Conservation (phyloP, 2,113 vertebrate species). For the Galemys pyrenaicus region DNA sequence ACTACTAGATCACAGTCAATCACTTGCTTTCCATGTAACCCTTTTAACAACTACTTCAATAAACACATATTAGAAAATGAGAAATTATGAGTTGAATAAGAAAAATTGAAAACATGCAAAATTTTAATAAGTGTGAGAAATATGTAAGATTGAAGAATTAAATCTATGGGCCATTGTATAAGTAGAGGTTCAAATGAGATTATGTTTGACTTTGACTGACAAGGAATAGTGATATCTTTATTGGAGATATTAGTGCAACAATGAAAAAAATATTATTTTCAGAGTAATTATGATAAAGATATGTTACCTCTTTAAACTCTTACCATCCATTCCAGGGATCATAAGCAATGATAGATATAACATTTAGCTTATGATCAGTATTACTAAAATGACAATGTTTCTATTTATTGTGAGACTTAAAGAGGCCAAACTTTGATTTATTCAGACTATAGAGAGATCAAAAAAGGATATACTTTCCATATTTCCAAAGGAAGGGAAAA, state of each 20-base stretch:
- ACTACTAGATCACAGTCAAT: background rate
- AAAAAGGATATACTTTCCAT: background rate
- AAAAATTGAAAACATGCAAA: background rate
- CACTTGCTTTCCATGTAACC: too few relatives aligned
- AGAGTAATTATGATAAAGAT: background rate
- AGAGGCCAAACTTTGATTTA: background rate
- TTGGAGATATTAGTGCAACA: background rate
- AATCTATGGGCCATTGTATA: background rate
- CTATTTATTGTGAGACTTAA: background rate
- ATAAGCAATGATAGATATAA: background rate
- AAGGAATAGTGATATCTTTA: background rate
- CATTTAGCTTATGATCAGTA: background rate
- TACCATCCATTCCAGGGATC: background rate
- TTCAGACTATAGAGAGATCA: background rate
- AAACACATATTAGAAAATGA: too few relatives aligned
- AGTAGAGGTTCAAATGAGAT: background rate
- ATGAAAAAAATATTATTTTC: background rate
- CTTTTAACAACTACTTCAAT: too few relatives aligned
- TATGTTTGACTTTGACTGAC: background rate
- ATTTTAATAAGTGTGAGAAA: background rate
- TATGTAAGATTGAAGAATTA: background rate
- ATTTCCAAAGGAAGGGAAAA: background rate
- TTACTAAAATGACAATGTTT: background rate
- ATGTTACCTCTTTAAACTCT: background rate
- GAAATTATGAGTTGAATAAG: too few relatives aligned